Conservation (phyloP, 2,113 vertebrate species). For the Ptychochromis oligacanthus region DNA sequence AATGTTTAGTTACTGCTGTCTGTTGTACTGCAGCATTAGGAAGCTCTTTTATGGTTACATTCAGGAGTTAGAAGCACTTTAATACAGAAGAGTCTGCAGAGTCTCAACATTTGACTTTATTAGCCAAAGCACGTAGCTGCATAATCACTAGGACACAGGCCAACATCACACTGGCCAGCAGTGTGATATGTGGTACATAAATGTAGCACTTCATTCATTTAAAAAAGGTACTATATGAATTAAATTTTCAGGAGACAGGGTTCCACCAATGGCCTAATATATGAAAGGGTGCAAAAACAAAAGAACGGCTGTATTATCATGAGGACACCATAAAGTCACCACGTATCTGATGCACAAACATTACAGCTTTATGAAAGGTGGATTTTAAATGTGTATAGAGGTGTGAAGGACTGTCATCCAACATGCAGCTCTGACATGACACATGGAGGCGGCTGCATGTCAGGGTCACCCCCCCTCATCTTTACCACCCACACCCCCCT, state of each 20-base stretch:
- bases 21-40: neutral
- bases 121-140: neutral
- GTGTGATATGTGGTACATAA: neutral
- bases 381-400: neutral
- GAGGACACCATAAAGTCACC: neutral
- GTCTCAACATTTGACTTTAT: neutral
- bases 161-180: neutral
- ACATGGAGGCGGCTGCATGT: conserved; percentile 28
- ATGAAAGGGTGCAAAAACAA: neutral
- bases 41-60: neutral
- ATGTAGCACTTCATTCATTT: neutral
- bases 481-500: neutral
- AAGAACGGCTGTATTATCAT: neutral
- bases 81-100: neutral
- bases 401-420: conserved; percentile 24
- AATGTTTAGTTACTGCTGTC: neutral
- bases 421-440: neutral
- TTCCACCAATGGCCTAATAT: neutral
- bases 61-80: neutral
- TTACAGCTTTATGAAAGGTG: neutral
- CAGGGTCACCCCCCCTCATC: conserved; percentile 31
- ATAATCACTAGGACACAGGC: neutral
- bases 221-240: neutral
- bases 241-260: neutral
- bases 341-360: neutral